A percentile compares a stretch with the other conserved stretches of the same genome.
Evolutionary conservation across 2,113 vertebrate species (phyloP).

Genomic region (Mirza zaza): DNA sequence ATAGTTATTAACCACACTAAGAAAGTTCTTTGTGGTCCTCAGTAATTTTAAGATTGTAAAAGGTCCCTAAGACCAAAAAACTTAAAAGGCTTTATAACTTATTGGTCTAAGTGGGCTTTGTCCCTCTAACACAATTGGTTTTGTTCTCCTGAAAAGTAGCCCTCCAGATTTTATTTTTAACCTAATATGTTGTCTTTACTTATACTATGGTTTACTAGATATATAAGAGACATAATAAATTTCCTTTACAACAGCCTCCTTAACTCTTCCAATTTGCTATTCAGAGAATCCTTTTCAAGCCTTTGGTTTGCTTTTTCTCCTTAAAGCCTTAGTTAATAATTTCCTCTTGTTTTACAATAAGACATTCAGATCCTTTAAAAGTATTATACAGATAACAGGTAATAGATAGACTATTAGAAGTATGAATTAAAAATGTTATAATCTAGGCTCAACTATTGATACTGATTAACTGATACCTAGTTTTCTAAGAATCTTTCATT

Average conservation of each 20-base stretch:
- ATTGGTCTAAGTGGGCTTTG: not conserved
- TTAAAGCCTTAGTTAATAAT: not conserved
- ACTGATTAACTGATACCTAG: not conserved
- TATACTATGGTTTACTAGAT: not conserved
- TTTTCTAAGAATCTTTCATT: not conserved
- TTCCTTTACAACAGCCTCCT: not conserved
- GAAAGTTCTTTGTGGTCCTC: not conserved
- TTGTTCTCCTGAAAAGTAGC: not conserved
- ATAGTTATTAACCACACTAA: not conserved
- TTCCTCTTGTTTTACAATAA: not conserved
- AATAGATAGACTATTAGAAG: not conserved
- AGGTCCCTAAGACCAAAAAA: not conserved
- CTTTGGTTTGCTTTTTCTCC: not conserved
- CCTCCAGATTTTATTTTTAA: not conserved
- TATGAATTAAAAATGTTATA: slow-evolving; percentile 1
- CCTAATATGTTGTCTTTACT: not conserved
- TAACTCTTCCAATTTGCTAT: not conserved
- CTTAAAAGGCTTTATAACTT: not conserved
- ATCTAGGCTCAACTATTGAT: not conserved
- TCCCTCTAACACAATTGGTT: not conserved
- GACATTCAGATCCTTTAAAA: slow-evolving; percentile 16
- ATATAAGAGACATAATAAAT: not conserved
- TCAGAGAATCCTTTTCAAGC: not conserved
- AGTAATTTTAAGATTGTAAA: not conserved
- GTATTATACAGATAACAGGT: not conserved